Evolutionary conservation across 2,888 invertebrate genomes (phyloP), one percentile per base, ranked within the genome.

Genomic region (Hemithea aestivaria): DNA sequence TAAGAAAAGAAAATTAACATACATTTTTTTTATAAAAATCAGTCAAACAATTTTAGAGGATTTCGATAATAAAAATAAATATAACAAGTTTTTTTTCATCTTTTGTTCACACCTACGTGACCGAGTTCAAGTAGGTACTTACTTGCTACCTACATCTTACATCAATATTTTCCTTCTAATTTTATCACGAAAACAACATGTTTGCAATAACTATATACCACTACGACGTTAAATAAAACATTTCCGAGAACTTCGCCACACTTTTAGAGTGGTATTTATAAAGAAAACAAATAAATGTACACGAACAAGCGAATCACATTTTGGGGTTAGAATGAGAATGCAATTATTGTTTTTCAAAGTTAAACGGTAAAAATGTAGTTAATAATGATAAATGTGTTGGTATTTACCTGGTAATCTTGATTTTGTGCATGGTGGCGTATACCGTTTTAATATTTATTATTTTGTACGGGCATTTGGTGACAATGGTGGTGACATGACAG

Each of bases 391-490:
- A 27, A 34, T 29, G 26, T 40, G 10, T 22, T 21, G 20, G 8
- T 50, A 59, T 48, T 73, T 73, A 85, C 85, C 85, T 85, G 73
- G 51, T 63, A 65, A 61, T 80, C 83, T 81, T 82, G 83, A 79
- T 70, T 84, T 84, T 84, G 82, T 83, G 82, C 85, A 84, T 85
- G 81, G 85, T 82, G 85, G 84, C 66, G 61, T 53, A 51, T 58
- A 72, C 75, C 75, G 81, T 80, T 78, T n/a, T 71, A 66, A 69
- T 69, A 69, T 56, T 67, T 75, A 66, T 67, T 66, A 62, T 64
- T 58, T 70, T 66, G 83, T 83, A 85, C 85, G 84, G 85, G 82
- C 84, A 75, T 64, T 62, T 53, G 72, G 68, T 78, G 81, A 81
- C 79, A 79, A 77, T 66, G 70, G 35, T 67, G 82, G 69, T 80